Evolutionary conservation across 2,888 invertebrate species (phyloP).

Genomic region (Platycheirus rosarum): DNA sequence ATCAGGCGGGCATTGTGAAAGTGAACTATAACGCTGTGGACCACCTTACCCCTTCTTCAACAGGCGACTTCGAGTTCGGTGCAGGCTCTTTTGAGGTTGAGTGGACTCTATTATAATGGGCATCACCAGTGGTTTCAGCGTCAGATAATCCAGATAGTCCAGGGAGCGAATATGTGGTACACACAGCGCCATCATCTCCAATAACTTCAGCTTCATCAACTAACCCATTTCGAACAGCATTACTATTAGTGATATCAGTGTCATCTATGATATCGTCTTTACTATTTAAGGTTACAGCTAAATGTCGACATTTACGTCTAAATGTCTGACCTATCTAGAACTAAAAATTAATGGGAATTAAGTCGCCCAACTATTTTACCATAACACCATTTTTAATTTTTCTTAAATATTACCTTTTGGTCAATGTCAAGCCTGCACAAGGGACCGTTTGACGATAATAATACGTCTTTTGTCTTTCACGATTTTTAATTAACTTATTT

Average conservation of each 20-base stretch:
- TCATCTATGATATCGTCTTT: neutral
- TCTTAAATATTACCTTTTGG: too few species aligned
- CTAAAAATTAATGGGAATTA: too few species aligned
- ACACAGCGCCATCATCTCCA: neutral
- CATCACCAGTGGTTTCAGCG: neutral
- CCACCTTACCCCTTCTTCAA: neutral
- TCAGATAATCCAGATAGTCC: neutral
- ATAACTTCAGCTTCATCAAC: neutral
- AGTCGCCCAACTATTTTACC: too few species aligned
- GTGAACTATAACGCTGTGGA: neutral
- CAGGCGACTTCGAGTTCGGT: neutral
- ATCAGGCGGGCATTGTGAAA: too few species aligned
- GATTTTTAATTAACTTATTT: too few species aligned
- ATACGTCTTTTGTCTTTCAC: conserved; percentile 31
- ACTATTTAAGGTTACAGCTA: neutral
- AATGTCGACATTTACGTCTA: neutral
- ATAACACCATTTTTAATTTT: too few species aligned
- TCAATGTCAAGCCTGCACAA: conserved; percentile 28
- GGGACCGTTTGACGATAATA: conserved; percentile 22
- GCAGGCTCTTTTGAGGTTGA: neutral
- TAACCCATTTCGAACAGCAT: neutral
- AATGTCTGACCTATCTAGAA: too few species aligned
- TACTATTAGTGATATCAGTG: neutral
- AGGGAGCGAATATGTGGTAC: neutral
- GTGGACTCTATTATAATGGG: neutral